A percentile compares a stretch with the other conserved stretches of the same genome.
These are phyloP conservation scores for Melipona beecheii DNA, from an alignment of 2,888 invertebrate species.

Conservation along the genomic window DNA sequence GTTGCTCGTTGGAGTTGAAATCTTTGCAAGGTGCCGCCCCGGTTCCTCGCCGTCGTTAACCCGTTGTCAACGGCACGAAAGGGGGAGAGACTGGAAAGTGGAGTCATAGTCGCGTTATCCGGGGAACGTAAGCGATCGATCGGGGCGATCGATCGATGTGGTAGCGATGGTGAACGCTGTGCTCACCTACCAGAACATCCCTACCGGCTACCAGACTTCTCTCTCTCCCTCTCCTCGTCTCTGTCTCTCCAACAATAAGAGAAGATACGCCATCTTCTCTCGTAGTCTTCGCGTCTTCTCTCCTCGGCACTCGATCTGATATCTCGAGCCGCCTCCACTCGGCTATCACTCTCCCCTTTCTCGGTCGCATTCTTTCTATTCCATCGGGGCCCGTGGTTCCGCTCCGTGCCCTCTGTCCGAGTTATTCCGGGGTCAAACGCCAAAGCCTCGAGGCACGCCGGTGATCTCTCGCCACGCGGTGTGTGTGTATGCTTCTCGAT, in stretches of 20 bases:
- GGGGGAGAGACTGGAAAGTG: not conserved
- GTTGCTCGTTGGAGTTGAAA: conserved; percentile 36
- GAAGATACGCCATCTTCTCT: conserved; percentile 77
- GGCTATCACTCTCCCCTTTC: conserved; percentile 68
- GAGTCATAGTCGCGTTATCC: conserved; percentile 68
- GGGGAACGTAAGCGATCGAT: conserved; percentile 77
- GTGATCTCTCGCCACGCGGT: not conserved
- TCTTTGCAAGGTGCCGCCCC: conserved; percentile 53
- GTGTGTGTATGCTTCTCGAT: not conserved
- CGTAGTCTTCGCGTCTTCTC: conserved; percentile 53
- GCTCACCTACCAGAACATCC: conserved; percentile 79
- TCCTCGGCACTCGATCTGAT: conserved; percentile 74
- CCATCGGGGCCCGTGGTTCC: conserved; percentile 26
- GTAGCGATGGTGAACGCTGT: conserved; percentile 77
- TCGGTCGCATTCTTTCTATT: conserved; percentile 28
- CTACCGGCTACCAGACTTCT: conserved; percentile 76
- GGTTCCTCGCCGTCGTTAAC: conserved; percentile 32
- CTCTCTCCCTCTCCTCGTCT: conserved; percentile 46
- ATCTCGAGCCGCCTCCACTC: conserved; percentile 75
- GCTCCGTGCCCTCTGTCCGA: conserved; percentile 64
- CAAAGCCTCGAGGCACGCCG: conserved; percentile 53
- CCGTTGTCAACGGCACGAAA: conserved; percentile 27
- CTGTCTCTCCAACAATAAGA: too few relatives aligned
- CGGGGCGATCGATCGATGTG: conserved; percentile 78
- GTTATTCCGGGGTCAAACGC: conserved; percentile 73